These are phyloP conservation scores for Discoglossus pictus DNA, from an alignment of 2,797 vertebrate species.

Conservation along the genomic window DNA sequence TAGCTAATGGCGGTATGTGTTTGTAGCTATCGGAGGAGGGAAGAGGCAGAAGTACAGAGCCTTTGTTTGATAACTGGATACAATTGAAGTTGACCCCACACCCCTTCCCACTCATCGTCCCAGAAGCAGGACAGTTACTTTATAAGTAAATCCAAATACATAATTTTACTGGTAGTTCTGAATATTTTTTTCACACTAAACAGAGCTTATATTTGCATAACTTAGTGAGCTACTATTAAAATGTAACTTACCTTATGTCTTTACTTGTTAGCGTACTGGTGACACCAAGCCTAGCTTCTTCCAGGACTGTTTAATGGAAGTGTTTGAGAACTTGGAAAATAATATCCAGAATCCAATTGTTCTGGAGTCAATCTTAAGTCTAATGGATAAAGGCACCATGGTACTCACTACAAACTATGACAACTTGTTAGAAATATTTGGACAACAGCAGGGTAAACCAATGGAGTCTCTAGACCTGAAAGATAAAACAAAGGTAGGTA, in stretches of 20 bases:
- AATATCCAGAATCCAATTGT: conserved; percentile 67
- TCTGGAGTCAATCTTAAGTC: conserved; percentile 64
- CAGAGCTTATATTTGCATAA: too few species aligned
- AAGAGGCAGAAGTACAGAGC: too few species aligned
- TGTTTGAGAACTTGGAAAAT: conserved; percentile 67
- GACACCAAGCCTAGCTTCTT: conserved; percentile 72
- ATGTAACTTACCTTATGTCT: background rate
- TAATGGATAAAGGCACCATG: conserved; percentile 70
- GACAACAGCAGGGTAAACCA: conserved; percentile 67
- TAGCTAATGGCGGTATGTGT: too few species aligned
- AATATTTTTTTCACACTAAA: too few species aligned
- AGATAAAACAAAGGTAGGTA: conserved; percentile 66
- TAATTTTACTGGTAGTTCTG: too few species aligned
- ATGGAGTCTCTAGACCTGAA: conserved; percentile 73
- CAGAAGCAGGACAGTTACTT: too few species aligned
- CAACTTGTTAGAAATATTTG: conserved; percentile 72
- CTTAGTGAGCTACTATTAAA: background rate
- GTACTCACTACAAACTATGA: conserved; percentile 73
- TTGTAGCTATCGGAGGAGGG: too few species aligned
- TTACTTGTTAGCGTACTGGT: conserved; percentile 58
- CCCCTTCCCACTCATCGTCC: too few species aligned
- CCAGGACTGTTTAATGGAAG: conserved; percentile 73
- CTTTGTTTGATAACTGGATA: too few species aligned
- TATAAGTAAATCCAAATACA: too few species aligned
- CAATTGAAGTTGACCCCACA: too few species aligned